Evolutionary conservation across 2,888 invertebrate genomes (phyloP).

Genomic region (Drosophila birchii): DNA sequence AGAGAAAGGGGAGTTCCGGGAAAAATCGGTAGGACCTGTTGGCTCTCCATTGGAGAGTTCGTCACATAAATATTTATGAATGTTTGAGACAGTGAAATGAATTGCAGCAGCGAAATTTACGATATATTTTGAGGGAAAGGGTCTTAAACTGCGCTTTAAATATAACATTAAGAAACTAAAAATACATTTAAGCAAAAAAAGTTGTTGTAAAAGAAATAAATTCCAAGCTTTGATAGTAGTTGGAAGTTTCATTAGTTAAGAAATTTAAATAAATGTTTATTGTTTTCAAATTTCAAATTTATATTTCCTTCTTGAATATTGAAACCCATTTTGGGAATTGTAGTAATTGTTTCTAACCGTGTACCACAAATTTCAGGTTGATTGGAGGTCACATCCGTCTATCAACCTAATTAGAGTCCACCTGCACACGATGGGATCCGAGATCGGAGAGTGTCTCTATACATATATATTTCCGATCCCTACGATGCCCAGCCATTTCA

Average conservation of each 20-base stretch:
- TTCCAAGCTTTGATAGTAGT: no score
- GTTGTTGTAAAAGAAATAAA: not conserved
- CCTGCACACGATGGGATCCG: conserved; percentile 26
- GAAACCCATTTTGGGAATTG: no score
- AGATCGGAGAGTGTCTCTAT: not conserved
- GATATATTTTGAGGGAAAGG: not conserved
- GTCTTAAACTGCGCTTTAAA: not conserved
- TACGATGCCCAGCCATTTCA: conserved; percentile 48
- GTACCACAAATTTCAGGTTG: conserved; percentile 8
- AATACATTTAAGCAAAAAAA: rapidly evolving
- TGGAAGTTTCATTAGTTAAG: no score
- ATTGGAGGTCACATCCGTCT: conserved; percentile 25
- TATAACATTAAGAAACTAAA: not conserved
- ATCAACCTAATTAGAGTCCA: conserved; percentile 41
- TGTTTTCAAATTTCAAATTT: no score
- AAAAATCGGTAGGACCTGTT: conserved; percentile 36
- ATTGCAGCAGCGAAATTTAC: not conserved
- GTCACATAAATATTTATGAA: conserved; percentile 71
- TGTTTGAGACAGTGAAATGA: conserved; percentile 34
- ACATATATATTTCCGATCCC: conserved; percentile 11
- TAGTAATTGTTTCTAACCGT: not conserved
- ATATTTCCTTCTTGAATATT: no score
- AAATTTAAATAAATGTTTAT: no score
- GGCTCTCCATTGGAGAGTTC: conserved; percentile 10
- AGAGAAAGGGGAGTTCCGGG: conserved; percentile 46